Evolutionary conservation across 2,113 vertebrate genomes (phyloP).

Genomic region (human): DNA sequence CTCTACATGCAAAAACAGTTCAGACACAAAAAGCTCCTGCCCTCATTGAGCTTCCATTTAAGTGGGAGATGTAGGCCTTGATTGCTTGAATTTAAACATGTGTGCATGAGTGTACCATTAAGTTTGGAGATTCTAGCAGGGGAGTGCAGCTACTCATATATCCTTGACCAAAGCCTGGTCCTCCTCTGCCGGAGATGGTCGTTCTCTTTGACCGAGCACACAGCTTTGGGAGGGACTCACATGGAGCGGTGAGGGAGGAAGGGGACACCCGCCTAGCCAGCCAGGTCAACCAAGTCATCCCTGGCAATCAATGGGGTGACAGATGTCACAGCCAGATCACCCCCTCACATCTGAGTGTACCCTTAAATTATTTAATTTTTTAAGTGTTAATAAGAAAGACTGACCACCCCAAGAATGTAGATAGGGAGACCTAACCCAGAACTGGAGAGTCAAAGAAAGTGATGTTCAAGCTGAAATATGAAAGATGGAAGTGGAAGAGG

Average conservation of each 20-base stretch:
- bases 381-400: background rate
- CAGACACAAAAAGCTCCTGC: background rate
- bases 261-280: too few relatives aligned
- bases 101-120: background rate
- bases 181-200: too few relatives aligned
- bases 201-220: too few relatives aligned
- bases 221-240: too few relatives aligned
- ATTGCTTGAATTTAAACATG: background rate
- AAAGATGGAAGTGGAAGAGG: background rate
- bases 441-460: background rate
- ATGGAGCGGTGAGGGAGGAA: too few relatives aligned
- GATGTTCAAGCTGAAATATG: background rate
- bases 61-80: background rate
- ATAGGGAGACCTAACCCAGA: background rate
- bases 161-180: too few relatives aligned
- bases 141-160: too few relatives aligned
- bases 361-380: background rate
- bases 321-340: too few relatives aligned
- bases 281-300: too few relatives aligned
- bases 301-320: too few relatives aligned
- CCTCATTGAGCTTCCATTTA: background rate
- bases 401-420: background rate
- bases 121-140: too few relatives aligned
- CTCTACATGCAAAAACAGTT: background rate
- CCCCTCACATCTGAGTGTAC: too few relatives aligned